Evolutionary conservation across 1,140 invertebrate genomes (phyloP).

Genomic region (Babylonia areolata): DNA sequence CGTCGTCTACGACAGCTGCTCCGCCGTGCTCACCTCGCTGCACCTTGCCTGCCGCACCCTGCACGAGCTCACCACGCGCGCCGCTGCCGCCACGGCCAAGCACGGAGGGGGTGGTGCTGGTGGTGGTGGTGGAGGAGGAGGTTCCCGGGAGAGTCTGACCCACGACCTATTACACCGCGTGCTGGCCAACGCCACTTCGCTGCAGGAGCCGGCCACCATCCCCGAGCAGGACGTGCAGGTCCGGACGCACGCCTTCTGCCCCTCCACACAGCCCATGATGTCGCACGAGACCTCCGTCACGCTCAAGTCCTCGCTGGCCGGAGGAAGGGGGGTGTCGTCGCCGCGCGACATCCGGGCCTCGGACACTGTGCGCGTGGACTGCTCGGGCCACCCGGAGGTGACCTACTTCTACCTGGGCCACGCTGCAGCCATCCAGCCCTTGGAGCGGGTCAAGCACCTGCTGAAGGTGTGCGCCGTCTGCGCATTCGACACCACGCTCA

Average conservation of each 20-base stretch:
- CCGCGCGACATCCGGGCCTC: not conserved
- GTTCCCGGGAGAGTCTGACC: not conserved
- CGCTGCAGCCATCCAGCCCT: slow-evolving; percentile 10
- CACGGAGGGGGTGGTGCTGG: not conserved
- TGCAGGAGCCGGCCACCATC: slow-evolving; percentile 14
- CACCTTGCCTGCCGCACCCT: slow-evolving; percentile 42
- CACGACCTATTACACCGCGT: slow-evolving; percentile 7
- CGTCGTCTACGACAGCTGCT: slow-evolving; percentile 47
- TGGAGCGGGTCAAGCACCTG: slow-evolving; percentile 44
- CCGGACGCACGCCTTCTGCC: slow-evolving; percentile 48
- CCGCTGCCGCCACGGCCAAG: not conserved
- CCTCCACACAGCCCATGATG: slow-evolving; percentile 37
- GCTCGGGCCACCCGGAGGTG: slow-evolving; percentile 47
- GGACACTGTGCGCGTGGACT: slow-evolving; percentile 49
- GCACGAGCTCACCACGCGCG: not conserved
- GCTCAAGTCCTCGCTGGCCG: slow-evolving; percentile 14
- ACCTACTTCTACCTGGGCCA: slow-evolving; percentile 49
- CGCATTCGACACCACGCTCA: slow-evolving; percentile 41
- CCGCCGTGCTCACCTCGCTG: slow-evolving; percentile 41
- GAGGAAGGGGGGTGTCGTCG: not conserved
- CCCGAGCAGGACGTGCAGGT: slow-evolving; percentile 29
- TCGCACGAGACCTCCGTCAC: slow-evolving; percentile 41
- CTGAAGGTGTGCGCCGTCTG: slow-evolving; percentile 49
- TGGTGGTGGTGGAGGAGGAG: not conserved
- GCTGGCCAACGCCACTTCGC: slow-evolving; percentile 32